Conservation (phyloP, 2,797 vertebrate species). For the Pipistrellus kuhlii region DNA sequence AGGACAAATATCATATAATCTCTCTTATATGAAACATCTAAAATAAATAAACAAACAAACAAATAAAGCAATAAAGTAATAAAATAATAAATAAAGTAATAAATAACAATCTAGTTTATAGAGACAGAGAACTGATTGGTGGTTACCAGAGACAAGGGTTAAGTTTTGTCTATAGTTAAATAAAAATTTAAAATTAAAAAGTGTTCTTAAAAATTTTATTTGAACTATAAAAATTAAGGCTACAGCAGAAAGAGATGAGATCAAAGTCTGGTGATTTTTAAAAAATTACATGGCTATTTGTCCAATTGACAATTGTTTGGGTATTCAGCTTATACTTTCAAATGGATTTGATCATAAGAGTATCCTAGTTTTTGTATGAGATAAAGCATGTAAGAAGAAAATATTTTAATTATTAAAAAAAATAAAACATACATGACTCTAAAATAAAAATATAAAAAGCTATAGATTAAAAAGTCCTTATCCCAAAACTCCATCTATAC, state of each 20-base stretch:
- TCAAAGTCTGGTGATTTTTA: not conserved
- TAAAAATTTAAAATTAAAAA: not conserved
- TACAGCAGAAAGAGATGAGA: not conserved
- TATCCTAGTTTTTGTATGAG: not conserved
- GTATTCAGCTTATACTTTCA: not conserved
- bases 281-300: not conserved
- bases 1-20: too few species aligned
- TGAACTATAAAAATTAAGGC: not conserved
- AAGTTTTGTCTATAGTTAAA: too few species aligned
- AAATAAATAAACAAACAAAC: too few species aligned
- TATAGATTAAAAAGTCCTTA: not conserved
- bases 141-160: too few species aligned
- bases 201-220: not conserved
- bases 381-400: constrained; percentile 29
- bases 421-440: not conserved
- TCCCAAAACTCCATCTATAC: not conserved
- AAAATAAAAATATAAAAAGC: constrained; percentile 21
- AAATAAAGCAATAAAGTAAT: too few species aligned
- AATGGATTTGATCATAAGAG: constrained; percentile 5
- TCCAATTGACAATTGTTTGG: not conserved
- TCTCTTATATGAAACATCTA: too few species aligned
- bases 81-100: too few species aligned
- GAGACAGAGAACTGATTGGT: too few species aligned
- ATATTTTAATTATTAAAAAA: not conserved
- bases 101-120: too few species aligned